phyloP scores from a whole-genome alignment of 1,140 invertebrate genomes.

The Andrena cerasifolii region DNA sequence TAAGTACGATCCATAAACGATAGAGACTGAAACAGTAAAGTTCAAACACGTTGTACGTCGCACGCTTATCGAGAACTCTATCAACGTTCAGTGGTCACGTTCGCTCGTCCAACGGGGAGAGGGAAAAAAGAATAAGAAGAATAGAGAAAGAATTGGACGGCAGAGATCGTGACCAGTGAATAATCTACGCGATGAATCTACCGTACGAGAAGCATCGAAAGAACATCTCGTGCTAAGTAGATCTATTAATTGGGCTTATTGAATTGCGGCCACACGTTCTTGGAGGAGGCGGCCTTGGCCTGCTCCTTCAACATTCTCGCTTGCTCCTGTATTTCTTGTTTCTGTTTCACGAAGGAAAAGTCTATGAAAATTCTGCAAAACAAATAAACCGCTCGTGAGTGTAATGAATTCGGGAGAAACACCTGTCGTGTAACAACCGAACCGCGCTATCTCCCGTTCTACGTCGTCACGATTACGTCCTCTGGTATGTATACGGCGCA shows the following conservation, averaged over 20 bases:
- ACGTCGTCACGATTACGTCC: neutral
- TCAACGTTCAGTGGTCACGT: conserved; percentile 39
- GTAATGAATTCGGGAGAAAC: conserved; percentile 25
- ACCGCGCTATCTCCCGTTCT: neutral
- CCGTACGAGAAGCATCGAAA: conserved; percentile 59
- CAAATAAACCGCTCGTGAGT: conserved; percentile 74
- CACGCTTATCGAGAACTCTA: neutral
- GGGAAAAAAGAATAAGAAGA: neutral
- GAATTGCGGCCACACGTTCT: conserved; percentile 82
- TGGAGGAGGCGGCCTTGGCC: conserved; percentile 76
- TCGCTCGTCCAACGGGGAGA: neutral
- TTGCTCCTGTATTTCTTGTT: conserved; percentile 86
- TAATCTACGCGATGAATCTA: conserved; percentile 16
- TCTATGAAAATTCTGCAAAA: conserved; percentile 88
- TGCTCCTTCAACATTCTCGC: conserved; percentile 81
- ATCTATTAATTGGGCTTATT: conserved; percentile 79
- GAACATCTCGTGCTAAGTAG: conserved; percentile 62
- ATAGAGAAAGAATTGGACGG: neutral
- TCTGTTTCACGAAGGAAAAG: conserved; percentile 91
- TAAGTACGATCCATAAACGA: conserved; percentile 3
- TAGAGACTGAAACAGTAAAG: neutral
- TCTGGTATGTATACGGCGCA: too few relatives aligned
- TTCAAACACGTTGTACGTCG: conserved; percentile 2
- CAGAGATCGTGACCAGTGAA: conserved; percentile 46
- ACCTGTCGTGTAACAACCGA: conserved; percentile 29